A percentile compares a stretch with the other conserved stretches of the same genome.
These are phyloP conservation scores for Solea solea DNA, from an alignment of 2,113 vertebrate species.

Conservation along the genomic window DNA sequence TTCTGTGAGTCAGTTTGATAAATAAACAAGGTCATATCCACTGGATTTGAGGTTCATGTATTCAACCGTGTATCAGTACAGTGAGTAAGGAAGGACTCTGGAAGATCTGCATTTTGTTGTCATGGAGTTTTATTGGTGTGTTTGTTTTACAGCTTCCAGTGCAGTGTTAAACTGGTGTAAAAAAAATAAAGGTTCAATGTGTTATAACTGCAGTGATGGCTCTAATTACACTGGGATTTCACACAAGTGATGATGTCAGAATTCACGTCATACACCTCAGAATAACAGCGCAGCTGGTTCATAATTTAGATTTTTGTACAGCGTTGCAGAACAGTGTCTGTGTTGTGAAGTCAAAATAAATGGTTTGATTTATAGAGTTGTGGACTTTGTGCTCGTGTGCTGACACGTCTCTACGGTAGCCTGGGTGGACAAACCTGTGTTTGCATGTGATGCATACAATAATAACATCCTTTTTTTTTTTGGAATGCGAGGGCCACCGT, in stretches of 20 bases:
- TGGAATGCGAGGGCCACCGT: too few relatives aligned
- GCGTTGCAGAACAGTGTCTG: too few relatives aligned
- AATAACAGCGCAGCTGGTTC: too few relatives aligned
- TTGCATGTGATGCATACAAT: too few relatives aligned
- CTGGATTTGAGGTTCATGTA: neutral
- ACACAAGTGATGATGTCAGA: neutral
- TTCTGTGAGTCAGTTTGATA: neutral
- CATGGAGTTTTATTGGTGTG: slow-evolving; percentile 53
- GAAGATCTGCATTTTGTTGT: slow-evolving; percentile 59
- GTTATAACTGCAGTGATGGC: slow-evolving; percentile 5
- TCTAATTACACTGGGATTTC: neutral
- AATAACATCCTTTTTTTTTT: too few relatives aligned
- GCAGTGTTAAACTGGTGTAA: slow-evolving; percentile 58
- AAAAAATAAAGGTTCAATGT: slow-evolving; percentile 74
- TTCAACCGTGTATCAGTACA: neutral
- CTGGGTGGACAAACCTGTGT: too few relatives aligned
- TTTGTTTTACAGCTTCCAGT: slow-evolving; percentile 55
- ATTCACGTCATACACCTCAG: too few relatives aligned
- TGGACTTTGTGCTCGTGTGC: too few relatives aligned
- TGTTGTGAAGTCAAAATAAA: too few relatives aligned
- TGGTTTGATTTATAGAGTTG: too few relatives aligned
- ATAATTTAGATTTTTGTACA: too few relatives aligned
- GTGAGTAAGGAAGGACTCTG: slow-evolving; percentile 10
- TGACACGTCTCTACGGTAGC: too few relatives aligned
- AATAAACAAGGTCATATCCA: neutral